These are phyloP conservation scores for Poeciliopsis turrubarensis DNA, from an alignment of 2,113 vertebrate species.

Conservation along the genomic window DNA sequence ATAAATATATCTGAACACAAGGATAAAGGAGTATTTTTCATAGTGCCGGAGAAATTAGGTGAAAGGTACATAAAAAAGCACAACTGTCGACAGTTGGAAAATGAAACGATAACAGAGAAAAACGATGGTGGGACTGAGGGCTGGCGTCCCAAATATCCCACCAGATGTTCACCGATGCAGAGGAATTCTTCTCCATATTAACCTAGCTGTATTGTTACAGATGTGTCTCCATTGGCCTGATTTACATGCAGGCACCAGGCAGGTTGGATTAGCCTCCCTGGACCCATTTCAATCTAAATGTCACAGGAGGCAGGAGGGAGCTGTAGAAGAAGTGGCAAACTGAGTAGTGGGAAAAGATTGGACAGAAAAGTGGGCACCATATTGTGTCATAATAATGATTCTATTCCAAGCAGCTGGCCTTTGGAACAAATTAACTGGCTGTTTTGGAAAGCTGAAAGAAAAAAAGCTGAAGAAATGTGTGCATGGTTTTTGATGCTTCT, in stretches of 20 bases:
- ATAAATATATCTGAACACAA: constrained; percentile 19
- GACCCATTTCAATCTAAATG: constrained; percentile 48
- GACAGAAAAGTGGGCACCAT: constrained; percentile 42
- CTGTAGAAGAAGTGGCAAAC: constrained; percentile 32
- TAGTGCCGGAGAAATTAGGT: constrained; percentile 23
- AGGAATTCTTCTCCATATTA: constrained; percentile 59
- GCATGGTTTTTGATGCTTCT: constrained; percentile 52
- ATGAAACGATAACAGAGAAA: constrained; percentile 44
- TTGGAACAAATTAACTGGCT: constrained; percentile 29
- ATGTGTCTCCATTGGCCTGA: constrained; percentile 71
- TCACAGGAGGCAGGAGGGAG: constrained; percentile 43
- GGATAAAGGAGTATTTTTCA: not conserved
- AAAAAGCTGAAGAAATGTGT: constrained; percentile 10
- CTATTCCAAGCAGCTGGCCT: constrained; percentile 52
- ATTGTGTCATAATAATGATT: constrained; percentile 51
- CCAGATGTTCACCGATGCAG: constrained; percentile 76
- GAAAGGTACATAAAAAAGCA: constrained; percentile 22
- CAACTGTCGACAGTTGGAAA: constrained; percentile 19
- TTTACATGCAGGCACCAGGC: constrained; percentile 61
- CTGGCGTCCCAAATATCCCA: constrained; percentile 65
- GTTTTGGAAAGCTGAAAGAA: constrained; percentile 37
- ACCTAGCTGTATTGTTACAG: constrained; percentile 76
- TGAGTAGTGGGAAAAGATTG: constrained; percentile 43
- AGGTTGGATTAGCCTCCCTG: constrained; percentile 45
- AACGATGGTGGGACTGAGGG: constrained; percentile 37